These are phyloP conservation scores for Oxygymnocypris stewartii DNA, from an alignment of 2,113 vertebrate species.

Conservation along the genomic window DNA sequence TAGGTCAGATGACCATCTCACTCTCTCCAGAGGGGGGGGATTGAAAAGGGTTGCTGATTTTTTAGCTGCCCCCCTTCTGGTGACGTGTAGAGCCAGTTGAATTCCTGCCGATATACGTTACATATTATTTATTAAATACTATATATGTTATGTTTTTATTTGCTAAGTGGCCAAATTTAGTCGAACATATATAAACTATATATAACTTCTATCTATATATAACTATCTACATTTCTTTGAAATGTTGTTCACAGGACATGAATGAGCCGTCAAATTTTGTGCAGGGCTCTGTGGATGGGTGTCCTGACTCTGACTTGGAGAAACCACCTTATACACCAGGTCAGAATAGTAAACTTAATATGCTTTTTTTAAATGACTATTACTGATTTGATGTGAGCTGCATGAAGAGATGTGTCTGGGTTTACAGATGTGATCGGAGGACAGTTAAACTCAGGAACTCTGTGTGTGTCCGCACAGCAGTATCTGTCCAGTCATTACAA, in stretches of 20 bases:
- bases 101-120: too few relatives aligned
- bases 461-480: conserved; percentile 90
- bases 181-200: too few relatives aligned
- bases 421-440: conserved; percentile 83
- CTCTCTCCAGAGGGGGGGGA: too few relatives aligned
- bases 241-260: conserved; percentile 83
- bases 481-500: conserved; percentile 89
- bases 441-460: conserved; percentile 77
- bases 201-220: not conserved
- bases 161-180: too few relatives aligned
- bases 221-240: not conserved
- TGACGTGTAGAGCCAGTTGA: too few relatives aligned
- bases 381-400: not conserved
- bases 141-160: too few relatives aligned
- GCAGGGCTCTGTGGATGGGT: conserved; percentile 84
- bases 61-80: too few relatives aligned
- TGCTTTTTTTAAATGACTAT: not conserved
- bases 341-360: conserved; percentile 55
- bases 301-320: conserved; percentile 84
- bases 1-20: too few relatives aligned
- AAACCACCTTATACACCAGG: conserved; percentile 89
- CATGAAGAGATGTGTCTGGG: not conserved
- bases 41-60: too few relatives aligned
- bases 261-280: conserved; percentile 92
- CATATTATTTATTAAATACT: too few relatives aligned